Evolutionary conservation across 2,888 invertebrate genomes (phyloP), one percentile per base, ranked within the genome.

Genomic region (Leptarthrus brevirostris): DNA sequence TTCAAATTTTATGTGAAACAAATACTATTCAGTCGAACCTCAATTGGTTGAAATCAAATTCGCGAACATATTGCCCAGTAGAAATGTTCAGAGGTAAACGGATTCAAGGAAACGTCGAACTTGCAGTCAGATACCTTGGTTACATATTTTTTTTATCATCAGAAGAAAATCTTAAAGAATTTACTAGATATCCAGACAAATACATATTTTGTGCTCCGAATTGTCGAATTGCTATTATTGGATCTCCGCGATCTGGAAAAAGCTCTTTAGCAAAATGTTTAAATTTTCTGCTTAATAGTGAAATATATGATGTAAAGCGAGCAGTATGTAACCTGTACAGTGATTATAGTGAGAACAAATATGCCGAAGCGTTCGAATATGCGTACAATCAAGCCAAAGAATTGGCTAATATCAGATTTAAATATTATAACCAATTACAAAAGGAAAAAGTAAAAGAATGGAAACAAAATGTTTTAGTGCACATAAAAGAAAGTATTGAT

Each of bases 51-150:
- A 80, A 88, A 76, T 90, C 90, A 2, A 84, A 86, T 54, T 91
- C 90, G 90, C 85, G 83, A 44, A 87, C 86, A 66, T 83, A 87
- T 78, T 92, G 92, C 80, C 91, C 92, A 3, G 89, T 91, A 2
- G 87, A 89, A 77, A 85, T 91, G 77, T 86, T 86, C 77, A 84
- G 86, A 75, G 88, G 91, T n/a, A 82, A 81, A 70, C 83, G 86
- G 54, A 79, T 83, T 12, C 79, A 82, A 30, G 91, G 91, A 18
- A 83, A 85, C 64, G 82, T 87, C 0, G 87, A 88, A 80, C 86
- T 86, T 78, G 87, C 89, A 0, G 88, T 90, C 1, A 84, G 86
- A 36, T 90, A 90, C 78, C 86, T 90, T 80, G 89, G 89, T 80
- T 87, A 88, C 79, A 85, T 91, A 2, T 91, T 87, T 80, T 86